These are phyloP conservation scores for Euplagia quadripunctaria DNA, from an alignment of 2,888 invertebrate genomes.

Conservation along the genomic window DNA sequence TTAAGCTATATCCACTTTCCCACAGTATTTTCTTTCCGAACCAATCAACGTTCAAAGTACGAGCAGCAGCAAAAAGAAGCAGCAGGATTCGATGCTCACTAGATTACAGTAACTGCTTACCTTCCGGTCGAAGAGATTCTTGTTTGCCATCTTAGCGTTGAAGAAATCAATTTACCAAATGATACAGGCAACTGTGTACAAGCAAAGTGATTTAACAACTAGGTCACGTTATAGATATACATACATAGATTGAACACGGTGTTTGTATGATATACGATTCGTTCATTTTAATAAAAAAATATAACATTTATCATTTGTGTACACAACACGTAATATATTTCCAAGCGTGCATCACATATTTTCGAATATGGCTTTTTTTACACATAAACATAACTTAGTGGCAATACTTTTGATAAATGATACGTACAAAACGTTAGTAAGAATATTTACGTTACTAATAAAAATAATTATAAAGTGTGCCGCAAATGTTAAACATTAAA, in stretches of 20 bases:
- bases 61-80: too few species aligned
- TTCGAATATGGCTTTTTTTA: slow-evolving; percentile 23
- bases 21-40: too few species aligned
- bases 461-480: slow-evolving; percentile 41
- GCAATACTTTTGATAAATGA: slow-evolving; percentile 41
- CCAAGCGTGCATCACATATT: slow-evolving; percentile 27
- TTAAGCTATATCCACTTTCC: too few species aligned
- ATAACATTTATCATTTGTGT: slow-evolving; percentile 4
- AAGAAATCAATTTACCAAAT: background rate
- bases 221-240: too few species aligned
- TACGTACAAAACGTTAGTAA: slow-evolving; percentile 23
- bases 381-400: slow-evolving; percentile 30
- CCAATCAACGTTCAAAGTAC: too few species aligned
- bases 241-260: background rate
- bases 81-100: background rate
- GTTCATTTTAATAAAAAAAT: background rate
- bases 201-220: background rate
- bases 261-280: background rate
- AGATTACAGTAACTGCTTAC: background rate
- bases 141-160: too few species aligned
- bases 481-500: slow-evolving; percentile 36
- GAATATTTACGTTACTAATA: slow-evolving; percentile 41
- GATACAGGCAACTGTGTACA: too few species aligned
- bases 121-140: background rate
- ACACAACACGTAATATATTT: slow-evolving; percentile 31